Percentiles rank a stretch among this genome's conserved stretches.
Conservation (phyloP, 37 sponge, comb jelly and placozoan species). For the Lycopodina hypogea region DNA sequence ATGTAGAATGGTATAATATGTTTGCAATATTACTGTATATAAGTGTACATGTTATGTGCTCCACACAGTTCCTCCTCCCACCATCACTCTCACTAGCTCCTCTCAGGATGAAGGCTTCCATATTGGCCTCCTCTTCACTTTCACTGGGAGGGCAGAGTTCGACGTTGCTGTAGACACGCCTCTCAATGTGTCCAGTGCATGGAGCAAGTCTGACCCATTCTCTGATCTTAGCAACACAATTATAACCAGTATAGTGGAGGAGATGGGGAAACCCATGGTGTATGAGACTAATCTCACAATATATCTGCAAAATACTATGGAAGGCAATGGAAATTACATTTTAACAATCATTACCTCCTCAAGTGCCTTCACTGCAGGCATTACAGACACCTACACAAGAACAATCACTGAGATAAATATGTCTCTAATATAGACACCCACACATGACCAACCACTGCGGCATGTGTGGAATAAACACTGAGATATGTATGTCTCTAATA, state of each 20-base stretch:
- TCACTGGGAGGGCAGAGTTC: background rate
- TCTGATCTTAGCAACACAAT: background rate
- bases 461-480: no score
- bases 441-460: no score
- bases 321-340: background rate
- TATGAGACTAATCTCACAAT: background rate
- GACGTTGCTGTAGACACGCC: conserved; percentile 13
- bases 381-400: background rate
- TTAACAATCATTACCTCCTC: background rate
- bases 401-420: background rate
- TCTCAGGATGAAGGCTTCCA: conserved; percentile 10
- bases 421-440: no score
- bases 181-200: background rate
- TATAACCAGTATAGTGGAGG: background rate
- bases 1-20: no score
- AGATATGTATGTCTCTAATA: no score
- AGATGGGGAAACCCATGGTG: background rate
- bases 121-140: conserved; percentile 9
- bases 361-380: background rate
- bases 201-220: background rate
- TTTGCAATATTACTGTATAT: no score
- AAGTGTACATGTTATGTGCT: no score
- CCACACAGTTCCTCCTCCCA: background rate
- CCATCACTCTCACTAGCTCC: background rate
- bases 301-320: background rate